Percentiles rank a stretch among this genome's conserved stretches.
Evolutionary conservation across 1,140 invertebrate species (phyloP).

Genomic region (Phymastichus coffea): DNA sequence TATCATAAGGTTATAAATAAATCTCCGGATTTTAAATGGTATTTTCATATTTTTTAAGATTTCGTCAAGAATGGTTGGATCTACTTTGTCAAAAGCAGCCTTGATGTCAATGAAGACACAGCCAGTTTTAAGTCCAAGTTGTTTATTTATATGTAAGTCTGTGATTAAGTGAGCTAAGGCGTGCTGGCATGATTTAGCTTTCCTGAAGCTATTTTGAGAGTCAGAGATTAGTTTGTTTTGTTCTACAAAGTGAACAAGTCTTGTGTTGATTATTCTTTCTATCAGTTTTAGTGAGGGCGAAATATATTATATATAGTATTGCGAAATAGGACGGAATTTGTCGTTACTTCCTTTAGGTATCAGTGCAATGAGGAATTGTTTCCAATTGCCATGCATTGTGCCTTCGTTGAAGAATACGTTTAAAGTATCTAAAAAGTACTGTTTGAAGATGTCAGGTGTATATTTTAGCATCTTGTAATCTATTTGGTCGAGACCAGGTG

Average conservation of each 20-base stretch:
- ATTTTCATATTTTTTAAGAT: constrained; percentile 1
- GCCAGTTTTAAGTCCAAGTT: background rate
- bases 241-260: too few species aligned
- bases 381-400: background rate
- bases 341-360: constrained; percentile 15
- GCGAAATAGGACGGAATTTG: constrained; percentile 17
- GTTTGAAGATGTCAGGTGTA: background rate
- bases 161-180: too few species aligned
- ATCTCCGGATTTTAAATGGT: constrained; percentile 3
- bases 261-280: too few species aligned
- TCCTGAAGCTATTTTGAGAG: constrained; percentile 21
- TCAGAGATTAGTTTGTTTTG: background rate
- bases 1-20: constrained; percentile 2
- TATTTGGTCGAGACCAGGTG: constrained; percentile 4
- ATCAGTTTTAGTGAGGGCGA: constrained; percentile 3
- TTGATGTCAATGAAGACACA: too few species aligned
- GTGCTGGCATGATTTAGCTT: too few species aligned
- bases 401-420: background rate
- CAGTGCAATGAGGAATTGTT: constrained; percentile 7
- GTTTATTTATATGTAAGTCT: background rate
- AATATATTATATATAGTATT: too few species aligned
- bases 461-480: background rate
- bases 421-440: background rate
- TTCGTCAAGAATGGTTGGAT: background rate
- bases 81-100: too few species aligned